Conservation (phyloP, 2,888 invertebrate genomes). For the Acrobasis consociella region DNA sequence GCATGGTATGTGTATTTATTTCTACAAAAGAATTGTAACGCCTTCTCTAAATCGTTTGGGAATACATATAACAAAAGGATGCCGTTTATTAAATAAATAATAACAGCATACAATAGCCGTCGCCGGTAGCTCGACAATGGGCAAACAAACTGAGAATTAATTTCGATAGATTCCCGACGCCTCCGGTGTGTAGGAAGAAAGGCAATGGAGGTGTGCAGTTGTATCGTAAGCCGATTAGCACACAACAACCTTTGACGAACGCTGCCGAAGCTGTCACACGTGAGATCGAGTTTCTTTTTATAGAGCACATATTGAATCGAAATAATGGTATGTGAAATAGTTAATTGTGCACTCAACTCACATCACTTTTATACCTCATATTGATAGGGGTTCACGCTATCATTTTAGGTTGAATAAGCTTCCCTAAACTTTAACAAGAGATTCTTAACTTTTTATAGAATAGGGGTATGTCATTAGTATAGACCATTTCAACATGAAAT, state of each 20-base stretch:
- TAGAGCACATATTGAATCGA: constrained; percentile 7
- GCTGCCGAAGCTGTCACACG: constrained; percentile 53
- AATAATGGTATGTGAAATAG: constrained; percentile 19
- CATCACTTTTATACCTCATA: constrained; percentile 3
- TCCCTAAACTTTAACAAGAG: no score
- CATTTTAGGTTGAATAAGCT: no score
- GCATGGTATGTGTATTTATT: constrained; percentile 31
- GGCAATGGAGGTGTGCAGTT: constrained; percentile 57
- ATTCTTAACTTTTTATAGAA: no score
- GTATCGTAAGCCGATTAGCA: constrained; percentile 78
- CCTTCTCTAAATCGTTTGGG: constrained; percentile 60
- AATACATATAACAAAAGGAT: constrained; percentile 62
- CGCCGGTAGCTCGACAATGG: constrained; percentile 73
- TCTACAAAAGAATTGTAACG: constrained; percentile 43
- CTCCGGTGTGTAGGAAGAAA: constrained; percentile 63
- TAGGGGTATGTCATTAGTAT: no score
- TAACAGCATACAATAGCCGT: constrained; percentile 64
- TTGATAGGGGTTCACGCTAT: neutral
- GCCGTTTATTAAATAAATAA: constrained; percentile 80
- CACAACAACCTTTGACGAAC: constrained; percentile 58
- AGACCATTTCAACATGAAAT: no score
- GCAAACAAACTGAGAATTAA: constrained; percentile 79
- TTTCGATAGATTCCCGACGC: constrained; percentile 78
- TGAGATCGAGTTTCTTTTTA: constrained; percentile 55
- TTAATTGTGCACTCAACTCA: constrained; percentile 11